phyloP scores from a whole-genome alignment of 2,113 vertebrate species.

The Aegypius monachus region DNA sequence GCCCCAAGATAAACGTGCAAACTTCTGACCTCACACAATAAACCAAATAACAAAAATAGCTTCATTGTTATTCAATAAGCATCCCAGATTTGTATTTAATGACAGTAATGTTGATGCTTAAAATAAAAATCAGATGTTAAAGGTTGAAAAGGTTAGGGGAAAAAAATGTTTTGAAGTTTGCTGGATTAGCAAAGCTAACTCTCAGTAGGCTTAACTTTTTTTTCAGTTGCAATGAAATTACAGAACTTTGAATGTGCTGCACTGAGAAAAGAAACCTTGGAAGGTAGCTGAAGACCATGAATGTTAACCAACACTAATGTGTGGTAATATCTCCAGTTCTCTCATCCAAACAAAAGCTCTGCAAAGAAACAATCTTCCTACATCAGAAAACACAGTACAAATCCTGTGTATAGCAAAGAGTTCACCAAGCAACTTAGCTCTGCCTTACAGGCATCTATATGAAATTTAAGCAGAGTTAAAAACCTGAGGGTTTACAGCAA shows the following conservation, averaged over 20 bases:
- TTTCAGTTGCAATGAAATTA: background rate
- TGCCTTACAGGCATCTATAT: background rate
- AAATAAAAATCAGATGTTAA: constrained; percentile 12
- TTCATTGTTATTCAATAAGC: background rate
- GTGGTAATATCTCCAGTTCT: background rate
- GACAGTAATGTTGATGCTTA: background rate
- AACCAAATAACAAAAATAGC: background rate
- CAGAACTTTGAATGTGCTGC: background rate
- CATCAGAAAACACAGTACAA: background rate
- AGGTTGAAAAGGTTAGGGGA: background rate
- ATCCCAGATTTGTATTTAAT: background rate
- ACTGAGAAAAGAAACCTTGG: background rate
- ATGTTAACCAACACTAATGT: background rate
- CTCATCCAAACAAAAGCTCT: background rate
- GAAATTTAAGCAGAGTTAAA: background rate
- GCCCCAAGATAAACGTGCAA: background rate
- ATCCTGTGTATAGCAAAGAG: background rate
- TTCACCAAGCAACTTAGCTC: background rate
- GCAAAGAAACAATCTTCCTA: background rate
- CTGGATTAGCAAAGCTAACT: background rate
- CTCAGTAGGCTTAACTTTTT: background rate
- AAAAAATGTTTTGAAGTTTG: background rate
- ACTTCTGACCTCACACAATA: background rate
- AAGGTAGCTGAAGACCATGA: background rate
- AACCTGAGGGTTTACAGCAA: background rate